Base-by-base conservation (phyloP, 2,888 invertebrate species). In the Leptinotarsa tumamoca region DNA sequence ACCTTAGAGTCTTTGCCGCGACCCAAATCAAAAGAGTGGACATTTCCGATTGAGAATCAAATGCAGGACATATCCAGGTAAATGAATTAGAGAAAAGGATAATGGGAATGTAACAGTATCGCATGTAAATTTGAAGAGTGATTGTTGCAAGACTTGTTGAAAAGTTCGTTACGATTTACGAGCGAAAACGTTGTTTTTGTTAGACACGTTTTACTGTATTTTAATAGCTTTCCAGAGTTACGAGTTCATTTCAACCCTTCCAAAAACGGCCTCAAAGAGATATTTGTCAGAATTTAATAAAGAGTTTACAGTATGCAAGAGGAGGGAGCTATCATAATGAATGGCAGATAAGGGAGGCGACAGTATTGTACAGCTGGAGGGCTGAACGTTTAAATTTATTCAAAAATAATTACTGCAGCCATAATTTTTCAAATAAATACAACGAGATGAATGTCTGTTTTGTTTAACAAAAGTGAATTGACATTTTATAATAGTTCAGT, bases 1-100 rank as follows among this genome's bases (percentile, higher is more conserved):
- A 69, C 71, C 72, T 51, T 61, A 69, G 27, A 71, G 75, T 75
- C 58, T 63, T 86, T 84, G 84, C 84, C 84, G 81, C 81, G 85
- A 87, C 87, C 87, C 83, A 86, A 85, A 87, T 87, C 87, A 86
- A 85, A 78, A 80, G 76, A 83, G 80, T 82, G 86, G 87, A 86
- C 86, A 84, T 86, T 87, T 87, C 87, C 87, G 85, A 87, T 86
- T 85, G 85, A 81, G 82, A 78, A 81, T 82, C 80, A 80, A 72
- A 67, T 50, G 69, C 73, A 79, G 58, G 70, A 70, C 70, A 70
- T 58, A 17, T 58, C 70, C 78, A 79, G 79, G 80, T 81, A 81
- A 69, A 77, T 75, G 76, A 78, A 77, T 77, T 73, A 73, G 75
- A 68, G 72, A 74, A 82, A 85, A 84, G 83, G 83, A 83, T 33